Percentiles rank a stretch among this genome's conserved stretches.
Evolutionary conservation across 2,113 vertebrate genomes (phyloP).

Genomic region (Argyrosomus japonicus): DNA sequence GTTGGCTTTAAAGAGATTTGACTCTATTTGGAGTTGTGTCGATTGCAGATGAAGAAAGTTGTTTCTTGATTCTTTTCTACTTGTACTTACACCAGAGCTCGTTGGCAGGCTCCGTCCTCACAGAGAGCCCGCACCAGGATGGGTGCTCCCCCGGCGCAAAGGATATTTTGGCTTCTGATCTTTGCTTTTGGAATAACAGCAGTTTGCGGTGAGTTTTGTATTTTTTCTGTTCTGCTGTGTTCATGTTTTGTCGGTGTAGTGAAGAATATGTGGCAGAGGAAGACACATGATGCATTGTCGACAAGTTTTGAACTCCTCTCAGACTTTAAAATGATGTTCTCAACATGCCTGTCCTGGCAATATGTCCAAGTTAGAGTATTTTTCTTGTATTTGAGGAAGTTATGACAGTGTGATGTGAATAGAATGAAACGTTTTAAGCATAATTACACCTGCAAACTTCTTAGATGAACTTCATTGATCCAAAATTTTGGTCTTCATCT

Average conservation of each 20-base stretch:
- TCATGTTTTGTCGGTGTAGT: not conserved
- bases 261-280: not conserved
- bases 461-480: not conserved
- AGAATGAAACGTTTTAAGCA: not conserved
- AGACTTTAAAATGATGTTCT: not conserved
- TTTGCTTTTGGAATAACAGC: constrained; percentile 33
- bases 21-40: constrained; percentile 71
- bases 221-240: not conserved
- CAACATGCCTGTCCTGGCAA: not conserved
- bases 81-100: constrained; percentile 36
- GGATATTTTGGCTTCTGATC: constrained; percentile 47
- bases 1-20: constrained; percentile 47
- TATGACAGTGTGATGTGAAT: not conserved
- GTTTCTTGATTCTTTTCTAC: constrained; percentile 10
- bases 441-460: not conserved
- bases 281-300: not conserved
- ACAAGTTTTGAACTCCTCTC: not conserved
- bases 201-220: constrained; percentile 52
- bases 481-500: not conserved
- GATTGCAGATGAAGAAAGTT: constrained; percentile 29
- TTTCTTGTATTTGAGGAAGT: not conserved
- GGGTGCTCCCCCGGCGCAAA: constrained; percentile 52
- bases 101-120: constrained; percentile 45
- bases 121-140: constrained; percentile 68
- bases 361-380: not conserved